A percentile compares a stretch with the other conserved stretches of the same genome.
phyloP scores from a whole-genome alignment of 2,797 vertebrate species.

The Carapus acus region DNA sequence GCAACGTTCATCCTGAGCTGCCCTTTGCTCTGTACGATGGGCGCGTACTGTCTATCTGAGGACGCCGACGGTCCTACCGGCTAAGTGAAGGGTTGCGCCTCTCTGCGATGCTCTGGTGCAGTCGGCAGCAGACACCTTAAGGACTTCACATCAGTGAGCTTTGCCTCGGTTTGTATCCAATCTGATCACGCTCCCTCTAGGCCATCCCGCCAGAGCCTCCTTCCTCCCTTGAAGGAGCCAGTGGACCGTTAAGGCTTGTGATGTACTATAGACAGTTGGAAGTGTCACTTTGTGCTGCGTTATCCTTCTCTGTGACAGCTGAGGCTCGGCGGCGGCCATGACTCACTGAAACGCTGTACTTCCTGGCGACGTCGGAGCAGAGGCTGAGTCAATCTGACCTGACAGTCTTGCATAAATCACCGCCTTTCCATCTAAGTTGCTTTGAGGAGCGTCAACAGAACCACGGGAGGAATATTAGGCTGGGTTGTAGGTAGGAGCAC shows the following conservation, averaged over 20 bases:
- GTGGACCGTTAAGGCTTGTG: conserved; percentile 46
- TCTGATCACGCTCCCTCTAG: conserved; percentile 51
- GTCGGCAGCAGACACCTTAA: conserved; percentile 43
- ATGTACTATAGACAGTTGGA: conserved; percentile 61
- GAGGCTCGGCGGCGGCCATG: conserved; percentile 60
- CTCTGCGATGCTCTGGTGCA: conserved; percentile 32
- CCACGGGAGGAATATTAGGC: conserved; percentile 62
- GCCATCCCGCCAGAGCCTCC: conserved; percentile 37
- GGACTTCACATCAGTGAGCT: conserved; percentile 20
- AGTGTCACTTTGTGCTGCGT: conserved; percentile 60
- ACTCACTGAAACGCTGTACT: conserved; percentile 67
- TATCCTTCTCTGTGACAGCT: conserved; percentile 59
- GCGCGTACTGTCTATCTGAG: conserved; percentile 14
- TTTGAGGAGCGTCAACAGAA: conserved; percentile 68
- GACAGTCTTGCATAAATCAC: conserved; percentile 70
- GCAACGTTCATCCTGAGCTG: neutral
- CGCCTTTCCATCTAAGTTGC: conserved; percentile 65
- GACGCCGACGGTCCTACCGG: conserved; percentile 19
- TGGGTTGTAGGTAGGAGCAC: conserved; percentile 57
- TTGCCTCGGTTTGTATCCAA: conserved; percentile 34
- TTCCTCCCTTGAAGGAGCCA: conserved; percentile 45
- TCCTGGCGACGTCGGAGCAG: conserved; percentile 64
- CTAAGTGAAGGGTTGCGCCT: conserved; percentile 31
- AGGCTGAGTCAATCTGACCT: conserved; percentile 68
- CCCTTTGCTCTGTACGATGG: conserved; percentile 9